A percentile compares a stretch with the other conserved stretches of the same genome.
phyloP scores from a whole-genome alignment of 2,888 invertebrate species.

The Oligia latruncula region DNA sequence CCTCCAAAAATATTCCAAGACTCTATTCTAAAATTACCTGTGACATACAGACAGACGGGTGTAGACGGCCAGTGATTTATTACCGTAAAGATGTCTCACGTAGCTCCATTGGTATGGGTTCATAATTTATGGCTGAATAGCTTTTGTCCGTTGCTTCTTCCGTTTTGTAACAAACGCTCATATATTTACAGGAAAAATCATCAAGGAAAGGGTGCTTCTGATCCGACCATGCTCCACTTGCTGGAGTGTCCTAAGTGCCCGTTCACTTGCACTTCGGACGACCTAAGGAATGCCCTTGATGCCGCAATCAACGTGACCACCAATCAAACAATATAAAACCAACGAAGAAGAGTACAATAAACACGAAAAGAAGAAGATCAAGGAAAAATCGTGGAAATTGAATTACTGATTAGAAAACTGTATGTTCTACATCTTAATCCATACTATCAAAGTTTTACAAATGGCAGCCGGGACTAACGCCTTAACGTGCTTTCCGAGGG shows the following conservation, averaged over 20 bases:
- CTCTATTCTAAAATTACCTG: conserved; percentile 48
- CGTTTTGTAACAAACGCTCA: background rate
- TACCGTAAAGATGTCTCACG: conserved; percentile 35
- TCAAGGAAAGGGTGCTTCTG: background rate
- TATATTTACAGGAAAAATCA: background rate
- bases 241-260: background rate
- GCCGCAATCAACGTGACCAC: background rate
- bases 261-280: background rate
- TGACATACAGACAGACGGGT: conserved; percentile 38
- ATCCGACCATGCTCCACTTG: background rate
- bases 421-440: background rate
- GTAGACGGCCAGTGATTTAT: conserved; percentile 37
- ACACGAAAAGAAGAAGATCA: background rate
- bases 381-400: background rate
- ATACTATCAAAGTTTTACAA: background rate
- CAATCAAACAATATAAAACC: background rate
- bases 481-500: background rate
- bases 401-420: background rate
- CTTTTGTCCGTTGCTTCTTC: conserved; percentile 6
- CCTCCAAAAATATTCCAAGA: conserved; percentile 15
- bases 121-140: conserved; percentile 44
- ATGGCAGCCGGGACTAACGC: background rate
- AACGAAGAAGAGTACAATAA: background rate
- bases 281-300: background rate
- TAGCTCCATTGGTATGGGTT: conserved; percentile 46